Evolutionary conservation across 2,888 invertebrate species (phyloP), one percentile per base, ranked within the genome.

Genomic region (Phaedon cochleariae): DNA sequence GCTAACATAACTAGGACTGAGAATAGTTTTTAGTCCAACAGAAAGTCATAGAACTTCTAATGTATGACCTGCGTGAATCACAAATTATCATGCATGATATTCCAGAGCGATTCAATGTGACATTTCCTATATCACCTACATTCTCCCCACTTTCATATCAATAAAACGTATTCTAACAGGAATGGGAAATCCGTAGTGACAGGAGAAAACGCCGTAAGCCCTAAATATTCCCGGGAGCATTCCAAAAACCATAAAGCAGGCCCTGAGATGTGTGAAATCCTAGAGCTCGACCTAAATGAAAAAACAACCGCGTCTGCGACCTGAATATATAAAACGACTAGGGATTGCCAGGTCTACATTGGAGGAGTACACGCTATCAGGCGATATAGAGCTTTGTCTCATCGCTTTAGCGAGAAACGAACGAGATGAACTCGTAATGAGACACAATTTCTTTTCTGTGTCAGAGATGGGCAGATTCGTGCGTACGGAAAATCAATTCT

Each of bases 201-300:
- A 53, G 65, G 59, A 63, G 60, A 65, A 67, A 63, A 64, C 60
- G 59, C 61, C 62, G 64, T 67, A 58, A 71, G 65, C 58, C 65
- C 66, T 72, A 72, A 73, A 73, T 72, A 73, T 70, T 63, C 69
- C 69, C 72, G 29, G 53, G 68, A 64, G 73, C 62, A 58, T 67
- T 64, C 62, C 69, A 65, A 74, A 74, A 74, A 66, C 69, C 68
- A 70, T 74, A 74, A 74, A 74, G 67, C 65, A 67, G 64, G 61
- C 68, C n/a, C 59, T 65, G 68, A 64, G 69, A 72, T 73, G 73
- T 70, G 71, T 69, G 67, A 73, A 70, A 72, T 67, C 71, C 70
- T 61, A 68, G 68, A 69, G 67, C 64, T 62, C 67, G 65, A 65
- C 73, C 68, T 65, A 70, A 73, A 74, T 72, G 69, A 73, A 69